Conservation (phyloP, 2,113 vertebrate species). For the Alexandromys fortis region DNA sequence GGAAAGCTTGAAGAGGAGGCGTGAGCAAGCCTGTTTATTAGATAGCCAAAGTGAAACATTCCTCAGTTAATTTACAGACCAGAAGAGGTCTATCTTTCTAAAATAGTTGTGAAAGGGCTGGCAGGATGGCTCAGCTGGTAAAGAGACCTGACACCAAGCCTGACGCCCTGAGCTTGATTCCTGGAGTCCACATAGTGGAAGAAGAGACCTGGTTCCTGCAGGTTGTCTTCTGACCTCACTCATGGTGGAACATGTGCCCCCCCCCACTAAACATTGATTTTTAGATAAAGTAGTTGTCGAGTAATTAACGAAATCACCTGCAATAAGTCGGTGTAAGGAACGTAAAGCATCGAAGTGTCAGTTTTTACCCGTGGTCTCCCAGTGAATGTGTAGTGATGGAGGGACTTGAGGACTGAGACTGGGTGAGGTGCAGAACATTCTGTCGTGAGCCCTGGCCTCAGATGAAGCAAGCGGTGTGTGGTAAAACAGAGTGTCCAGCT, state of each 20-base stretch:
- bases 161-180: neutral
- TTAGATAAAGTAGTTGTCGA: neutral
- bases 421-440: neutral
- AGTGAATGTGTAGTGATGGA: neutral
- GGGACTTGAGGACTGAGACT: neutral
- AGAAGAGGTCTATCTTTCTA: neutral
- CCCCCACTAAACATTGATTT: neutral
- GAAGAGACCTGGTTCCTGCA: neutral
- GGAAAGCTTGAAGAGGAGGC: neutral
- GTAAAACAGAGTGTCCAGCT: neutral
- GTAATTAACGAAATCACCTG: neutral
- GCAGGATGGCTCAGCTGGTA: neutral
- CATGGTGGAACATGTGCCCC: neutral
- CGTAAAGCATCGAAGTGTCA: neutral
- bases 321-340: neutral
- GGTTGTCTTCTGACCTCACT: neutral
- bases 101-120: neutral
- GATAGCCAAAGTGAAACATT: neutral
- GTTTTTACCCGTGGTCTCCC: neutral
- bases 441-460: neutral
- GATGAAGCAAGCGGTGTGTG: neutral
- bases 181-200: neutral
- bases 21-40: neutral
- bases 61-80: neutral
- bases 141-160: neutral